These are phyloP conservation scores for Pangasius djambal DNA, from an alignment of 2,797 vertebrate species.

Conservation along the genomic window DNA sequence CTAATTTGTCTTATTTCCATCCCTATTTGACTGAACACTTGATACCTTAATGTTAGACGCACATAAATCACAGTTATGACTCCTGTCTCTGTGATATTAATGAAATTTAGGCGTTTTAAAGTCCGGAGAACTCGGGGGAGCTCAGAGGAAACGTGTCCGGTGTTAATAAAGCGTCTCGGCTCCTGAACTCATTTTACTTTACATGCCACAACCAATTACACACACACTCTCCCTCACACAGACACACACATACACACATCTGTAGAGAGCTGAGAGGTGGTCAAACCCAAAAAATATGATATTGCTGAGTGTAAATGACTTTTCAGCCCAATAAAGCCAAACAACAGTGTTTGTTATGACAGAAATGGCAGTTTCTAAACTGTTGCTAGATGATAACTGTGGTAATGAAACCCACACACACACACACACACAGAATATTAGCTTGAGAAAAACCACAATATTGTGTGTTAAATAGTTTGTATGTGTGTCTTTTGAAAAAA, in stretches of 20 bases:
- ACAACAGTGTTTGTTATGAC: conserved; percentile 15
- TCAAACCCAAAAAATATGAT: not conserved
- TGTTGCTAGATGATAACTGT: conserved; percentile 17
- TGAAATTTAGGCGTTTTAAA: conserved; percentile 76
- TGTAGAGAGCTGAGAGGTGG: no score
- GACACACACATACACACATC: conserved; percentile 21
- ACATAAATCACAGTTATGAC: conserved; percentile 71
- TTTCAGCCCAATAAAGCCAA: conserved; percentile 1
- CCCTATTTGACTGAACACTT: conserved; percentile 69
- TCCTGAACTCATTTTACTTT: conserved; percentile 67
- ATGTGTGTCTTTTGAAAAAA: not conserved
- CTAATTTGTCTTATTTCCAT: conserved; percentile 69
- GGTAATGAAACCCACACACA: not conserved
- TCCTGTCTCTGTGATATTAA: conserved; percentile 76
- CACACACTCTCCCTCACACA: not conserved
- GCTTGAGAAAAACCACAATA: not conserved
- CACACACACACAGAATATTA: not conserved
- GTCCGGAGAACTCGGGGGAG: conserved; percentile 66
- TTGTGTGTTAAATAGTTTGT: not conserved
- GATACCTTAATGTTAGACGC: conserved; percentile 68
- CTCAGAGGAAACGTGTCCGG: conserved; percentile 71
- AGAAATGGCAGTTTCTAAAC: not conserved
- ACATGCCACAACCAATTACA: conserved; percentile 63
- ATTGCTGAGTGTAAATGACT: not conserved
- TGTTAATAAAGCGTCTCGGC: conserved; percentile 73